Conservation (phyloP, 2,888 invertebrate genomes). For the Atethmia centrago region DNA sequence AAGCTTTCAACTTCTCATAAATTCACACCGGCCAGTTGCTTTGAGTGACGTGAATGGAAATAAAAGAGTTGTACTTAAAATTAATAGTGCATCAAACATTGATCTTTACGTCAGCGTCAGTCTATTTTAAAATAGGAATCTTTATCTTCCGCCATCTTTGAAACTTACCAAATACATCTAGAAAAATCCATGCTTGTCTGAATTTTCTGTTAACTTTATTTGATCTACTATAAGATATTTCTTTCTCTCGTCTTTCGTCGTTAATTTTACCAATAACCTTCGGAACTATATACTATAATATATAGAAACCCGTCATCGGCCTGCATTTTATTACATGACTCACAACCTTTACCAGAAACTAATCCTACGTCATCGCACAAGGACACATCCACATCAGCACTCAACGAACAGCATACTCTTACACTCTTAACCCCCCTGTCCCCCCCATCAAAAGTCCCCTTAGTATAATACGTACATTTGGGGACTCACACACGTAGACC, state of each 20-base stretch:
- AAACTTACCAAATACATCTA: not conserved
- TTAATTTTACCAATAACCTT: not conserved
- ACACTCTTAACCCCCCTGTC: constrained; percentile 43
- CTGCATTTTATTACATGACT: not conserved
- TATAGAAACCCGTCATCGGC: not conserved
- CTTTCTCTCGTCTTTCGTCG: not conserved
- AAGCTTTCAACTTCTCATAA: constrained; percentile 21
- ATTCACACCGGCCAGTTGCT: constrained; percentile 25
- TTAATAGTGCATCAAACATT: constrained; percentile 32
- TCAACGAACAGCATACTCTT: constrained; percentile 62
- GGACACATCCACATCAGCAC: constrained; percentile 49
- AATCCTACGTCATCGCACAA: constrained; percentile 20
- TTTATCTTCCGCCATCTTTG: not conserved
- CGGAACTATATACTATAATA: too few relatives aligned
- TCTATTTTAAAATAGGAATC: constrained; percentile 33
- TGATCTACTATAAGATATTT: not conserved
- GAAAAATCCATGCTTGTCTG: not conserved
- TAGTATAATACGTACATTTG: constrained; percentile 73
- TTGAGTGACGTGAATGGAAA: constrained; percentile 15
- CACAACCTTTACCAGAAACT: constrained; percentile 1
- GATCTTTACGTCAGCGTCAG: constrained; percentile 3
- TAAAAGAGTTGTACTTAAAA: constrained; percentile 25
- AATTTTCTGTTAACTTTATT: not conserved
- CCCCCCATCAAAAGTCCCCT: constrained; percentile 36
- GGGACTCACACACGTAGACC: constrained; percentile 67